phyloP scores from a whole-genome alignment of 2,113 vertebrate species.

The Dendrocopos noguchii region DNA sequence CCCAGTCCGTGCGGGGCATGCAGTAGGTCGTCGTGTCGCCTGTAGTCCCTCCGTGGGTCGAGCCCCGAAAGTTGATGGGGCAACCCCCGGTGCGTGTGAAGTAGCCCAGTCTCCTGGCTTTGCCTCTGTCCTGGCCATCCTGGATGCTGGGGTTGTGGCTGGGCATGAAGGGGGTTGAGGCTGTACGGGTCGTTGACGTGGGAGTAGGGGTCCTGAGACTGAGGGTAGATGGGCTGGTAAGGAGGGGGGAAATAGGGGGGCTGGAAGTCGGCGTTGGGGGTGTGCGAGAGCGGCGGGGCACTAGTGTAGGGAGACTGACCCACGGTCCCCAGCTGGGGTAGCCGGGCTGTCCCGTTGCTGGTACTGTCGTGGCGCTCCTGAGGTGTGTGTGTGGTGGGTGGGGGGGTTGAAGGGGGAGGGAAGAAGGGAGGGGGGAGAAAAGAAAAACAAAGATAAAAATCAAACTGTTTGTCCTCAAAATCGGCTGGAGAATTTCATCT shows the following conservation, averaged over 20 bases:
- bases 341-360: slow-evolving; percentile 95
- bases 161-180: slow-evolving; percentile 94
- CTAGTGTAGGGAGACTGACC: slow-evolving; percentile 95
- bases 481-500: background rate
- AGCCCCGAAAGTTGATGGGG: slow-evolving; percentile 93
- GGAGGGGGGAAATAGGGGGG: slow-evolving; percentile 94
- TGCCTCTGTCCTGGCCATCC: slow-evolving; percentile 97
- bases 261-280: slow-evolving; percentile 96
- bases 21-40: slow-evolving; percentile 92
- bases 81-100: slow-evolving; percentile 94
- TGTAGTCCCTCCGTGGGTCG: slow-evolving; percentile 92
- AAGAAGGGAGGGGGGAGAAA: background rate
- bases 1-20: slow-evolving; percentile 94
- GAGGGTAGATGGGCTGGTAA: slow-evolving; percentile 96
- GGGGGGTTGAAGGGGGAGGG: slow-evolving; percentile 19
- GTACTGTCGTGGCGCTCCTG: slow-evolving; percentile 96
- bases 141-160: slow-evolving; percentile 94
- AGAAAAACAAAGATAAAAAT: slow-evolving; percentile 52
- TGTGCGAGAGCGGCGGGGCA: slow-evolving; percentile 95
- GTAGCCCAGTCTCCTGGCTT: slow-evolving; percentile 91
- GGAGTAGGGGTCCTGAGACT: slow-evolving; percentile 98
- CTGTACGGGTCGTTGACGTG: slow-evolving; percentile 99
- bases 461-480: slow-evolving; percentile 23
- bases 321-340: slow-evolving; percentile 95
- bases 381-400: background rate